Conservation (phyloP, 2,113 vertebrate species). For the Eptatretus burgeri region DNA sequence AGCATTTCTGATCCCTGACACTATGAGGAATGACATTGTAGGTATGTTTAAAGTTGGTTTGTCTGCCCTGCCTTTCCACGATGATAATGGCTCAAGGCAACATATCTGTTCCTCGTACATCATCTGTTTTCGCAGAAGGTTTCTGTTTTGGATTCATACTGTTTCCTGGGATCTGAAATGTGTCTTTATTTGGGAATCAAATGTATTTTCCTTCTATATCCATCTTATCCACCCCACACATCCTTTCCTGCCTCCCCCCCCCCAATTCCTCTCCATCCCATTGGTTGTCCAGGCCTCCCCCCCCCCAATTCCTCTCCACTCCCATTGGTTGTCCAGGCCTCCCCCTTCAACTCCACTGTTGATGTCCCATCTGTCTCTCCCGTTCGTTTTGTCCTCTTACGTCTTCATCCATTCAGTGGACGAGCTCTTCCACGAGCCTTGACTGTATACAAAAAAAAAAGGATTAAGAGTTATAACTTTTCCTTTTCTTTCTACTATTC, state of each 20-base stretch:
- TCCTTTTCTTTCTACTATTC: too few species aligned
- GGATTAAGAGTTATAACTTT: too few species aligned
- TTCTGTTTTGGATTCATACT: too few species aligned
- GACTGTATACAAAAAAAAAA: too few species aligned
- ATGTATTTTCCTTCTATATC: background rate
- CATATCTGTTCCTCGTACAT: too few species aligned
- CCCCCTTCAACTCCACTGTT: background rate
- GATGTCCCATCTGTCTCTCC: background rate
- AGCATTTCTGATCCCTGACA: slow-evolving; percentile 75
- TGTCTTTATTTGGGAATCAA: too few species aligned
- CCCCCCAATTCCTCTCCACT: background rate
- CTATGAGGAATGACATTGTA: slow-evolving; percentile 75
- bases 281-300: background rate
- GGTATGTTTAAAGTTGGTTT: slow-evolving; percentile 24
- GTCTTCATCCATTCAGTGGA: background rate
- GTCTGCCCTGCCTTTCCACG: too few species aligned
- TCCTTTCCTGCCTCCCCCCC: background rate
- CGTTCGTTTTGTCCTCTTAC: background rate
- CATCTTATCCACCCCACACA: background rate
- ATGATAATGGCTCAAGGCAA: too few species aligned
- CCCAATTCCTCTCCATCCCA: background rate
- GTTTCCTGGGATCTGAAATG: too few species aligned
- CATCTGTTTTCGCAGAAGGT: too few species aligned
- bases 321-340: background rate
- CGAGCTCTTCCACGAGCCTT: too few species aligned